phyloP scores from a whole-genome alignment of 2,888 invertebrate genomes.

The Tipula helvola region DNA sequence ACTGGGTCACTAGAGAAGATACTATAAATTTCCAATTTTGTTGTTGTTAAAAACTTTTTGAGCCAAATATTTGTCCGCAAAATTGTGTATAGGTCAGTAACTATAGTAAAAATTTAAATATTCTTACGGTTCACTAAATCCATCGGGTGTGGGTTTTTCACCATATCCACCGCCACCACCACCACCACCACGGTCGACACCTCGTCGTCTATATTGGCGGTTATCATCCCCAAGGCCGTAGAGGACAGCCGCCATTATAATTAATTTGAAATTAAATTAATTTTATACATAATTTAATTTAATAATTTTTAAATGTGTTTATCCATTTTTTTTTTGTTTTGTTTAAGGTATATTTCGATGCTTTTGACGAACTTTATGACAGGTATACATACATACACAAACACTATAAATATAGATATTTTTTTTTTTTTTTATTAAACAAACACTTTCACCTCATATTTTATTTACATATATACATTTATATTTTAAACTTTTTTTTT shows the following conservation, averaged over 20 bases:
- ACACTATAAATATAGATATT: not conserved
- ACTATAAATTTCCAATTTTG: not conserved
- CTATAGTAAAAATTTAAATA: not conserved
- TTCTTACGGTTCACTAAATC: constrained; percentile 19
- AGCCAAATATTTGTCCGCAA: not conserved
- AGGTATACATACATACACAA: too few relatives aligned
- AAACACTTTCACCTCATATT: not conserved
- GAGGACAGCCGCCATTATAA: constrained; percentile 58
- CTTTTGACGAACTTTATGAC: not conserved
- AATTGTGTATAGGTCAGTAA: not conserved
- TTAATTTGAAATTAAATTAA: not conserved
- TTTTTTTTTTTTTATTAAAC: not conserved
- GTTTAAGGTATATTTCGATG: not conserved
- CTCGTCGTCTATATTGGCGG: constrained; percentile 38
- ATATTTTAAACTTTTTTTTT: not conserved
- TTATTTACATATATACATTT: not conserved
- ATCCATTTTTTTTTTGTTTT: not conserved
- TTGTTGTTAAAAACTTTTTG: not conserved
- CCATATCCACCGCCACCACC: not conserved
- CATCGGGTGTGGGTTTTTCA: constrained; percentile 18
- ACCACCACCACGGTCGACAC: constrained; percentile 20
- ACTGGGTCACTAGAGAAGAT: not conserved
- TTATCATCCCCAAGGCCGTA: constrained; percentile 67
- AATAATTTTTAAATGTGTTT: not conserved
- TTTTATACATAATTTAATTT: not conserved